phyloP scores from a whole-genome alignment of 2,113 vertebrate species.

The Proteles cristata region DNA sequence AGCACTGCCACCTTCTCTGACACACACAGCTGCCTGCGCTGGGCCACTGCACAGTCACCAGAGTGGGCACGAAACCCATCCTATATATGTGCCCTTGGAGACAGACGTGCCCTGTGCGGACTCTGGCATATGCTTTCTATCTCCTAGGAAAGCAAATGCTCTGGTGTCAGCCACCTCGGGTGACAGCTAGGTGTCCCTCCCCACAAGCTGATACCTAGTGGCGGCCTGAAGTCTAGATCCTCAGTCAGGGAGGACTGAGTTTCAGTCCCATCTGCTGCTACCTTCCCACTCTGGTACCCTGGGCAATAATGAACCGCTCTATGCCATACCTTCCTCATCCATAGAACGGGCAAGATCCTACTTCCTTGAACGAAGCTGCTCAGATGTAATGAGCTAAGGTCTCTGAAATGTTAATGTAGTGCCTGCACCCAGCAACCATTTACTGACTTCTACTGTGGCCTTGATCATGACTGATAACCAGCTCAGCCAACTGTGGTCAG shows the following conservation, averaged over 20 bases:
- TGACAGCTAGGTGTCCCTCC: not conserved
- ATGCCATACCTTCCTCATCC: not conserved
- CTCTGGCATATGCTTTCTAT: not conserved
- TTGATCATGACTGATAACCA: not conserved
- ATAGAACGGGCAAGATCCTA: not conserved
- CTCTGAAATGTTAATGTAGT: accelerated
- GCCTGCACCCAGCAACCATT: not conserved
- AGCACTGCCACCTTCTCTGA: not conserved
- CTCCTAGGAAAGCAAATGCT: not conserved
- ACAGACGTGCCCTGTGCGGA: accelerated
- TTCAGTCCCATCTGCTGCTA: not conserved
- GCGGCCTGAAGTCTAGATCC: not conserved
- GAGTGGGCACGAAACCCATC: not conserved
- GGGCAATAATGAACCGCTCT: not conserved
- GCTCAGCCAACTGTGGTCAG: too few species aligned
- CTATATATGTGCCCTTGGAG: not conserved
- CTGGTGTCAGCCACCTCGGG: not conserved
- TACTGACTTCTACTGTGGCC: not conserved
- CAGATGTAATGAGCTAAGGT: not conserved
- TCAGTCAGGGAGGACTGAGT: not conserved
- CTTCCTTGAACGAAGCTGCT: not conserved
- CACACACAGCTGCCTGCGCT: not conserved
- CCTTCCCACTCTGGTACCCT: not conserved
- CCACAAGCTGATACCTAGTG: not conserved
- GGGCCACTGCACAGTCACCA: not conserved